phyloP scores from a whole-genome alignment of 2,797 vertebrate species.

The Salarias fasciatus region DNA sequence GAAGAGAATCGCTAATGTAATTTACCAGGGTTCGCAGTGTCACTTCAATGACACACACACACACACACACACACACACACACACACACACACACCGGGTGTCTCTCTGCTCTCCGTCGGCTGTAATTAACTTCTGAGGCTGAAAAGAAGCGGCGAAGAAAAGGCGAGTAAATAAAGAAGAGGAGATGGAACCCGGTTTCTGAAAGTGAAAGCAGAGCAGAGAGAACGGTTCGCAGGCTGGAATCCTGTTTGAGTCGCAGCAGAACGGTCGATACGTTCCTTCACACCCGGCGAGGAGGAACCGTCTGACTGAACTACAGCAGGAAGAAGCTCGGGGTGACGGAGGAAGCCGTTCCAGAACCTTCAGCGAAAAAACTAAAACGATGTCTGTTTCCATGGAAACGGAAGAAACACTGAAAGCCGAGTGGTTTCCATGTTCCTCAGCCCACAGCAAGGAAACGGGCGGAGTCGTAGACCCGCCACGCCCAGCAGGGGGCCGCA shows the following conservation, averaged over 20 bases:
- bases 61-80: conserved; percentile 12
- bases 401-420: no score
- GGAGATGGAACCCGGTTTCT: conserved; percentile 46
- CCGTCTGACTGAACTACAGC: no score
- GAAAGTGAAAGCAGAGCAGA: background rate
- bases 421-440: no score
- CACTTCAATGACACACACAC: conserved; percentile 19
- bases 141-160: conserved; percentile 16
- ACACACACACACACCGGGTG: conserved; percentile 18
- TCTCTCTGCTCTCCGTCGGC: conserved; percentile 28
- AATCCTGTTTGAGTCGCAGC: conserved; percentile 51
- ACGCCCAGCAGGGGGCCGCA: no score
- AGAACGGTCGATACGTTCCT: conserved; percentile 62
- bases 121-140: conserved; percentile 44
- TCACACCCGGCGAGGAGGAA: conserved; percentile 26
- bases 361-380: no score
- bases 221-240: conserved; percentile 32
- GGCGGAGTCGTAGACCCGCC: no score
- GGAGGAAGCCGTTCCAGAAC: no score
- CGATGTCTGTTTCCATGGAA: no score
- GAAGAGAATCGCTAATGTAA: conserved; percentile 11
- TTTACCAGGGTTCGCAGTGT: conserved; percentile 23
- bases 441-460: no score
- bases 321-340: no score
- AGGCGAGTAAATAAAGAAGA: conserved; percentile 11